Percentiles rank a stretch among this genome's conserved stretches.
These are phyloP conservation scores for Pelodiscus sinensis DNA, from an alignment of 2,113 vertebrate species.

Conservation along the genomic window DNA sequence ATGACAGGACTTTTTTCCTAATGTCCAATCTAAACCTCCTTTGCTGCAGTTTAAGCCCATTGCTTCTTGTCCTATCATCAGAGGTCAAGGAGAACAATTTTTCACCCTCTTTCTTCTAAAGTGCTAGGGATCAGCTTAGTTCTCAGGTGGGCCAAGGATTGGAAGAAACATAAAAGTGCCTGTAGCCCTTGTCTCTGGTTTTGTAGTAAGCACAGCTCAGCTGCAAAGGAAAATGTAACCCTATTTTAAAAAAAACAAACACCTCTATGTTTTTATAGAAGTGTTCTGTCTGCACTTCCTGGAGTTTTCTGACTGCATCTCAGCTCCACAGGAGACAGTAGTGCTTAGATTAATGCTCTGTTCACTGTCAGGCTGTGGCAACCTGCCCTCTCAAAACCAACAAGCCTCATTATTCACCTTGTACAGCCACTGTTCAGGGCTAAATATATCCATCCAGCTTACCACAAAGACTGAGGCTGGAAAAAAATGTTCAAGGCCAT, in stretches of 20 bases:
- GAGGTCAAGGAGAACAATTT: too few species aligned
- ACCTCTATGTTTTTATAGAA: background rate
- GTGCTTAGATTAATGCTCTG: background rate
- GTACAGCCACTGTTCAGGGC: background rate
- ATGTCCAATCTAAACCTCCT: too few species aligned
- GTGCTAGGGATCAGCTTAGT: background rate
- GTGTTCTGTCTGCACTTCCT: background rate
- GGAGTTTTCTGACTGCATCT: background rate
- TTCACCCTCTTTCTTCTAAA: too few species aligned
- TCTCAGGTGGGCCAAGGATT: background rate
- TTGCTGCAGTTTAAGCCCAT: too few species aligned
- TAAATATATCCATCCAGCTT: slow-evolving; percentile 50
- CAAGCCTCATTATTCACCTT: slow-evolving; percentile 26
- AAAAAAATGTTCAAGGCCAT: slow-evolving; percentile 34
- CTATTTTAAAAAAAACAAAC: background rate
- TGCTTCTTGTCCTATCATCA: too few species aligned
- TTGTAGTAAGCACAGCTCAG: background rate
- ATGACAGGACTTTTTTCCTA: too few species aligned
- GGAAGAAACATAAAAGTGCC: background rate
- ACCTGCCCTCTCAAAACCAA: background rate
- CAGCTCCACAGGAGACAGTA: background rate
- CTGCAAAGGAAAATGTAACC: background rate
- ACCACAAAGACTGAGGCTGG: slow-evolving; percentile 17
- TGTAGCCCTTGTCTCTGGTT: background rate
- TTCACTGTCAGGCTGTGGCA: background rate